Evolutionary conservation across 2,888 invertebrate species (phyloP), one percentile per base, ranked within the genome.

Genomic region (Troilus luridus): DNA sequence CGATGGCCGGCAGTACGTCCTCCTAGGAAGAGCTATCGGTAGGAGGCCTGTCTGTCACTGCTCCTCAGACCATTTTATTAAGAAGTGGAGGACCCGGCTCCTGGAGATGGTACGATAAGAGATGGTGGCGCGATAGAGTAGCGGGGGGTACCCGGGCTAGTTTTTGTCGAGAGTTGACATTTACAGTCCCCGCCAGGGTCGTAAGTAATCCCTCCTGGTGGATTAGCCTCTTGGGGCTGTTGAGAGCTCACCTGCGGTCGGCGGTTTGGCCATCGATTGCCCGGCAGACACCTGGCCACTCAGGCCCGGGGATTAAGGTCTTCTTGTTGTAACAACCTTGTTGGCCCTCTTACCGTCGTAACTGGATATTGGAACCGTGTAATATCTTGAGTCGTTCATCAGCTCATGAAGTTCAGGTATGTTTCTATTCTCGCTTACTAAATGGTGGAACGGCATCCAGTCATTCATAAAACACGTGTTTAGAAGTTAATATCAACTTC

Each of bases 151-250:
- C 81, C 41, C 24, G 24, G 81, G 8, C 81, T 54, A 81, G 81
- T 81, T 81, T 81, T 81, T 81, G 81, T 81, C 21, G 41, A 60
- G 27, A 27, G 88, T 62, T 88, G 88, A 88, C 88, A 62, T 88
- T 88, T 88, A 88, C 88, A 24, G 88, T 62, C 62, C 59, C 62
- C 41, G 62, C 60, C 14, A 21, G 88, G 24, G 62, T 88, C 88
- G 88, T 88, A 88, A 88, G 88, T 88, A 88, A 88, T 64, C 58
- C 60, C 62, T 41, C 59, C 62, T 21, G 17, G 24, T 19, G 88
- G 88, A 62, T 41, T 41, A 88, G 88, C 11, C 88, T 9, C 77
- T 6, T 27, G 27, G 41, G 54, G 54, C 41, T 21, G 54, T 54
- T 54, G 81, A 81, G 81, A 10, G 54, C 81, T 77, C 8, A 17